A percentile compares a stretch with the other conserved stretches of the same genome.
Conservation (phyloP, 1,140 invertebrate species). For the Neotoxoptera formosana region DNA sequence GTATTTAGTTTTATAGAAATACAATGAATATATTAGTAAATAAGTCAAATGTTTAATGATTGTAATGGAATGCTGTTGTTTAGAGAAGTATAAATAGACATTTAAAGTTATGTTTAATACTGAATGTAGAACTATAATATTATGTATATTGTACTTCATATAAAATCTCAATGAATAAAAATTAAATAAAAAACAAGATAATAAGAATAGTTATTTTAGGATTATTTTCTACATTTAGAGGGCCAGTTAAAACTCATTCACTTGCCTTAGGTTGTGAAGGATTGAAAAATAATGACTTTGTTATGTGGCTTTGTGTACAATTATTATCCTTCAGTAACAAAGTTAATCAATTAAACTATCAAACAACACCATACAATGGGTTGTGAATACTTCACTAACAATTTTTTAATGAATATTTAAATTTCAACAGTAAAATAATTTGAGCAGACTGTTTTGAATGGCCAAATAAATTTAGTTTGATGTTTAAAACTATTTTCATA, state of each 20-base stretch:
- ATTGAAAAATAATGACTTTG: background rate
- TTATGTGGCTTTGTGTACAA: background rate
- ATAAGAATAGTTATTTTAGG: background rate
- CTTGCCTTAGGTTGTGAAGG: background rate
- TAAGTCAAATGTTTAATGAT: background rate
- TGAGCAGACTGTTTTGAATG: background rate
- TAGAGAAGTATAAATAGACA: background rate
- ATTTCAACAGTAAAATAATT: background rate
- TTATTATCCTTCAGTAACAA: background rate
- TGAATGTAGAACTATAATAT: background rate
- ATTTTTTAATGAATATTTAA: background rate
- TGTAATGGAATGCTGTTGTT: background rate
- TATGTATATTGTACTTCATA: background rate
- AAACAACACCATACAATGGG: background rate
- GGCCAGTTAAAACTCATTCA: background rate
- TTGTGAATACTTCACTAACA: background rate
- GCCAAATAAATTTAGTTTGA: background rate
- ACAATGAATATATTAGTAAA: background rate
- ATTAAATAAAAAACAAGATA: no score
- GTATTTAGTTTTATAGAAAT: background rate
- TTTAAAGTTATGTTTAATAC: background rate
- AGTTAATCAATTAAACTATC: background rate
- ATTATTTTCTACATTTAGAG: background rate
- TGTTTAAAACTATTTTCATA: background rate
- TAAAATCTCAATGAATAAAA: no score